Conservation (phyloP, 2,113 vertebrate genomes). For the Colossoma macropomum region DNA sequence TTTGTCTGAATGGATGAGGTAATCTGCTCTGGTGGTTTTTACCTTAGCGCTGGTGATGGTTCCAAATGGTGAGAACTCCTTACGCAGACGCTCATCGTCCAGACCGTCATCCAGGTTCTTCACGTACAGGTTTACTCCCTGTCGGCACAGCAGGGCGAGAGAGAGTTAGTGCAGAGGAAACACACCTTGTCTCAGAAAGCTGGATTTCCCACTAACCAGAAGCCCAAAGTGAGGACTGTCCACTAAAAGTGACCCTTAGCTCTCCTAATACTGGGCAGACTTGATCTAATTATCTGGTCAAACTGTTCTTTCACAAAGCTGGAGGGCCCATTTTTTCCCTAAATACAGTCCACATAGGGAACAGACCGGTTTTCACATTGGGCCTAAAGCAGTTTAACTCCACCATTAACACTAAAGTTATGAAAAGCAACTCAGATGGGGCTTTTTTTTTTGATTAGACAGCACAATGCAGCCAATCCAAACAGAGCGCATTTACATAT, state of each 20-base stretch:
- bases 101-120: conserved; percentile 98
- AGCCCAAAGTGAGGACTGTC: conserved; percentile 59
- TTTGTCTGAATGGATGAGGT: too few species aligned
- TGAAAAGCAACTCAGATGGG: too few species aligned
- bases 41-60: conserved; percentile 99
- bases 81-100: conserved; percentile 93
- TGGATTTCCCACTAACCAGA: neutral
- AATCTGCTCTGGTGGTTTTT: neutral
- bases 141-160: neutral
- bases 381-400: too few species aligned
- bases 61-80: conserved; percentile 95
- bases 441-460: too few species aligned
- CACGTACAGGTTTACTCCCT: conserved; percentile 98
- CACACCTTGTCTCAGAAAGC: neutral
- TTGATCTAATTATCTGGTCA: too few species aligned
- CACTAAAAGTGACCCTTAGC: neutral
- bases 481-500: too few species aligned
- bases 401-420: too few species aligned
- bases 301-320: too few species aligned
- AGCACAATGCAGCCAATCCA: too few species aligned
- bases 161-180: neutral
- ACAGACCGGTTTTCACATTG: too few species aligned
- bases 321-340: too few species aligned
- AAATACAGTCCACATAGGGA: too few species aligned
- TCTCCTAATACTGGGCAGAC: neutral